Conservation (phyloP, 2,113 vertebrate genomes). For the Haemorhous mexicanus region DNA sequence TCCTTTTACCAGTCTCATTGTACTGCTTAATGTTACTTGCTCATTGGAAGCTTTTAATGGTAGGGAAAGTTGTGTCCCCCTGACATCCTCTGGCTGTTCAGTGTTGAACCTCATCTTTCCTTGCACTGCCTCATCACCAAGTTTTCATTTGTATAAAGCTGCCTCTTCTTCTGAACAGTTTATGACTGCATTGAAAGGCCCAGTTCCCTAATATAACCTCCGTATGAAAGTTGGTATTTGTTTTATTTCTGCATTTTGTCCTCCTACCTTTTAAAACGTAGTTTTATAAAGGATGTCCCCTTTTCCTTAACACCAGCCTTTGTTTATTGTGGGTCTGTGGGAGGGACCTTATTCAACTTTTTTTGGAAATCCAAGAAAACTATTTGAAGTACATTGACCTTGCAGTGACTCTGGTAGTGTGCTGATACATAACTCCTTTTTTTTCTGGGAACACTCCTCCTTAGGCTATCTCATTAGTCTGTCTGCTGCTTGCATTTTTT, state of each 20-base stretch:
- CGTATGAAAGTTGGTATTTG: not conserved
- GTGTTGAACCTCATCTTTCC: not conserved
- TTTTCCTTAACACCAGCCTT: not conserved
- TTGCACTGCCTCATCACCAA: not conserved
- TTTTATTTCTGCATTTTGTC: not conserved
- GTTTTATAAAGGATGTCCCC: not conserved
- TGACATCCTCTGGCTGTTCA: not conserved
- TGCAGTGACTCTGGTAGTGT: not conserved
- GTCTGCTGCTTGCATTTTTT: not conserved
- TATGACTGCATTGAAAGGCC: not conserved
- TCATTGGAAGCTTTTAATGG: not conserved
- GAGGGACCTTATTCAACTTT: not conserved
- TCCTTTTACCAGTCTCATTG: not conserved
- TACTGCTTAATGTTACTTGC: not conserved
- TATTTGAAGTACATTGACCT: not conserved
- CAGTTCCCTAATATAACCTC: not conserved
- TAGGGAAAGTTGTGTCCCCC: not conserved
- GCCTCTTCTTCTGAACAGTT: not conserved
- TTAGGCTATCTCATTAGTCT: accelerated
- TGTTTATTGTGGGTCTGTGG: not conserved
- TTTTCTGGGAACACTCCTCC: not conserved
- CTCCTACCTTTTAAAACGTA: not conserved
- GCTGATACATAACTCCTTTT: accelerated
- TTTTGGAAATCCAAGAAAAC: not conserved
- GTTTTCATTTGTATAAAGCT: not conserved